Evolutionary conservation across 2,888 invertebrate genomes (phyloP).

Genomic region (Eristalis arbustorum): DNA sequence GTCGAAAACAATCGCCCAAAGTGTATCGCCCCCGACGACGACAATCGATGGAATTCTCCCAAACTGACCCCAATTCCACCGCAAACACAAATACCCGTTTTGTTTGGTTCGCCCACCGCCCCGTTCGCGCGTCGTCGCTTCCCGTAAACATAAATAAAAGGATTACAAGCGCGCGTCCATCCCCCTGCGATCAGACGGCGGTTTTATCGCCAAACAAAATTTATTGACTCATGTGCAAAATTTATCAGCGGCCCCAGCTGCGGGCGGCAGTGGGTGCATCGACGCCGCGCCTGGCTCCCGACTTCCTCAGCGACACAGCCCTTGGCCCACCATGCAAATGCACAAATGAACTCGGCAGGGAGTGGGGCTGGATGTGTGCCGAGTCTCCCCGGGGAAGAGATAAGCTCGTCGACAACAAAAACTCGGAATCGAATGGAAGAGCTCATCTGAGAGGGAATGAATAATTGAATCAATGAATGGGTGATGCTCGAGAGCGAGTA

Average conservation of each 20-base stretch:
- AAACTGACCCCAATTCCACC: neutral
- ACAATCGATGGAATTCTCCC: neutral
- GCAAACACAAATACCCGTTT: neutral
- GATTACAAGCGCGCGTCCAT: conserved; percentile 1
- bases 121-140: conserved; percentile 1
- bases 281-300: conserved; percentile 16
- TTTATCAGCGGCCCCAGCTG: conserved; percentile 31
- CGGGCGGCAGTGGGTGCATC: conserved; percentile 26
- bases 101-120: neutral
- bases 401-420: neutral
- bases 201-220: conserved; percentile 18
- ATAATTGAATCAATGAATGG: conserved; percentile 62
- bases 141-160: conserved; percentile 40
- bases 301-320: conserved; percentile 37
- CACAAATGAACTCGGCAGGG: neutral
- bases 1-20: neutral
- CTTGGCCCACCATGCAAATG: neutral
- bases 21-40: neutral
- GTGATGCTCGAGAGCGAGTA: conserved; percentile 7
- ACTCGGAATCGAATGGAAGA: neutral
- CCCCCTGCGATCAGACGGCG: neutral
- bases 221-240: conserved; percentile 52
- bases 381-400: neutral
- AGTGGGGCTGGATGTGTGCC: too few species aligned
- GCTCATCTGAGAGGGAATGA: conserved; percentile 24